A percentile compares a stretch with the other conserved stretches of the same genome.
These are phyloP conservation scores for Toxotes lorentzi DNA, from an alignment of 2,797 vertebrate genomes.

Conservation along the genomic window DNA sequence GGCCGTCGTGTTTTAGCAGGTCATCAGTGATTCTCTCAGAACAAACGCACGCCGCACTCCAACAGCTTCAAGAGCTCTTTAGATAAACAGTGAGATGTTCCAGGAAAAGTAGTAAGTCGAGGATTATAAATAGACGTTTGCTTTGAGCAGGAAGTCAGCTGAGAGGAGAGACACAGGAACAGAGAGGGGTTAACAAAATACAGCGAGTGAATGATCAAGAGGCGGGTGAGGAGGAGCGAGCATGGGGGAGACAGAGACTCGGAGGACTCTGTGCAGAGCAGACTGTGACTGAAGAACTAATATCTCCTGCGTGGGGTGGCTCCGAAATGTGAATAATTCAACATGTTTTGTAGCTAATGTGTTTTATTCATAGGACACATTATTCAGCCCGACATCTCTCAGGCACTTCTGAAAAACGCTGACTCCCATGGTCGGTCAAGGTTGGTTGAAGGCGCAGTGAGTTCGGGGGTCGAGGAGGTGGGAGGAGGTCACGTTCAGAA, in stretches of 20 bases:
- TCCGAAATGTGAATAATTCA: slow-evolving; percentile 89
- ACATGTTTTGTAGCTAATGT: slow-evolving; percentile 87
- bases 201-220: slow-evolving; percentile 69
- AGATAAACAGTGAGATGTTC: slow-evolving; percentile 78
- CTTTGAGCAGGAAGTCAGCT: slow-evolving; percentile 76
- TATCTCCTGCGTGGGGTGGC: slow-evolving; percentile 72
- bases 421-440: slow-evolving; percentile 75
- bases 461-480: slow-evolving; percentile 10
- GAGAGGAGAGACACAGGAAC: slow-evolving; percentile 67
- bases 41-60: slow-evolving; percentile 86
- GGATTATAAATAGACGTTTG: slow-evolving; percentile 81
- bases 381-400: slow-evolving; percentile 83
- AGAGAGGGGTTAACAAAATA: slow-evolving; percentile 77
- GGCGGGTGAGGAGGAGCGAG: slow-evolving; percentile 40
- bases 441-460: slow-evolving; percentile 64
- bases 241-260: slow-evolving; percentile 64
- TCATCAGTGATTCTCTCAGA: slow-evolving; percentile 84
- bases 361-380: slow-evolving; percentile 89
- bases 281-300: slow-evolving; percentile 77
- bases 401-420: slow-evolving; percentile 81
- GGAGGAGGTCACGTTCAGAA: slow-evolving; percentile 65
- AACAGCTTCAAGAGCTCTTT: slow-evolving; percentile 81
- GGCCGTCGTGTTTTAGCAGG: slow-evolving; percentile 58
- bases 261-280: slow-evolving; percentile 68
- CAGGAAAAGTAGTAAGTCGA: slow-evolving; percentile 72